These are phyloP conservation scores for Myioborus miniatus DNA, from an alignment of 2,797 vertebrate genomes.

Conservation along the genomic window DNA sequence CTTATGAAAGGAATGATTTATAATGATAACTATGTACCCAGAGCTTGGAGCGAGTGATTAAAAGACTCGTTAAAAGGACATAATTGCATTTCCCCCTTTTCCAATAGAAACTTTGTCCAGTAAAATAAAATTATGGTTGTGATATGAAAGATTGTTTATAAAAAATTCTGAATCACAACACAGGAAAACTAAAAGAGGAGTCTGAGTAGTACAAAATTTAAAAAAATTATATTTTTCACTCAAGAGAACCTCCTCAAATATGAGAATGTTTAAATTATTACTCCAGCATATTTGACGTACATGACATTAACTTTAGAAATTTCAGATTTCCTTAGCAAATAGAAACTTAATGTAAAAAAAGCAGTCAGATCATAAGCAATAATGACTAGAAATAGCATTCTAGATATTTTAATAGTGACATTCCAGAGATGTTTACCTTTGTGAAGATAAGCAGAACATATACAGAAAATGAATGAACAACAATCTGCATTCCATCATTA, in stretches of 20 bases:
- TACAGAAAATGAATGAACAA: neutral
- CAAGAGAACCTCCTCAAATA: neutral
- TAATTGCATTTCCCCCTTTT: neutral
- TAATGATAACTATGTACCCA: neutral
- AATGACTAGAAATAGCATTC: neutral
- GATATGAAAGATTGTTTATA: neutral
- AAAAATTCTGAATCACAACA: neutral
- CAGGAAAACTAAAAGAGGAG: neutral
- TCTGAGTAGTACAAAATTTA: neutral
- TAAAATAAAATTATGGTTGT: neutral
- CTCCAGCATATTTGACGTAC: neutral
- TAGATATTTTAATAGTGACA: slow-evolving; percentile 17
- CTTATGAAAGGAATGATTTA: neutral
- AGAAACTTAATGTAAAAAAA: neutral
- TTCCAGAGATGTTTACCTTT: slow-evolving; percentile 43
- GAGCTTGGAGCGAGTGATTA: neutral
- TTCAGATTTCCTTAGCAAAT: slow-evolving; percentile 16
- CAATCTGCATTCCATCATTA: slow-evolving; percentile 4
- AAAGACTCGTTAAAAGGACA: neutral
- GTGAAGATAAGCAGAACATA: slow-evolving; percentile 47
- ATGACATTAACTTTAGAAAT: neutral
- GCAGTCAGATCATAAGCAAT: neutral
- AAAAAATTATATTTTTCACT: neutral
- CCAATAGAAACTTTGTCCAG: neutral
- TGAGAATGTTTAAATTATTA: neutral